Conservation (phyloP, 2,797 vertebrate species). For the Spinus olivaceus region DNA sequence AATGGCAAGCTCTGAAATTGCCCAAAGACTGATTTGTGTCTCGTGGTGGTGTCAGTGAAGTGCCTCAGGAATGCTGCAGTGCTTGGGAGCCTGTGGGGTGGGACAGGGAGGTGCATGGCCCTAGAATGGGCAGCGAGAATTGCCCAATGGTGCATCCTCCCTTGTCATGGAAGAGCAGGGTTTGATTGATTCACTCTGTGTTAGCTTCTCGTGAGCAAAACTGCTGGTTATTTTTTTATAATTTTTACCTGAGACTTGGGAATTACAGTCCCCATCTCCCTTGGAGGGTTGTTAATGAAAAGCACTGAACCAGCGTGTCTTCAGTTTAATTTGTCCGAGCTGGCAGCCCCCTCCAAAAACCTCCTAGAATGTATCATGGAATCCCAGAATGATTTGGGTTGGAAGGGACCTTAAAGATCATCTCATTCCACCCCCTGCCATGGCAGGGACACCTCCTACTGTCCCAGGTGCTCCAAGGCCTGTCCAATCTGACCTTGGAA, state of each 20-base stretch:
- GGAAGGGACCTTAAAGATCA: background rate
- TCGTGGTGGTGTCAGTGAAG: rapidly evolving
- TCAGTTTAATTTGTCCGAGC: conserved; percentile 57
- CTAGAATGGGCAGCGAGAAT: rapidly evolving
- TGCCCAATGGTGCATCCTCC: background rate
- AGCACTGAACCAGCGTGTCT: conserved; percentile 61
- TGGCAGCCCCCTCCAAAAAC: background rate
- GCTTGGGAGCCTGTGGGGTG: background rate
- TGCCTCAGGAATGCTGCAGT: background rate
- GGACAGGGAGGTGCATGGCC: background rate
- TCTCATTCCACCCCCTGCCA: rapidly evolving
- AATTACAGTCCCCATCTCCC: background rate
- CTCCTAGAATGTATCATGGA: background rate
- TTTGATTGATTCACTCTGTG: conserved; percentile 52
- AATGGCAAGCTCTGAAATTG: background rate
- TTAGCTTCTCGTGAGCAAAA: conserved; percentile 6
- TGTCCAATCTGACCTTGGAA: rapidly evolving
- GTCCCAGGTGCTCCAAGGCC: rapidly evolving
- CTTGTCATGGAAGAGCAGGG: background rate
- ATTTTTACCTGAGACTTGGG: conserved; percentile 13
- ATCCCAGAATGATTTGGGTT: background rate
- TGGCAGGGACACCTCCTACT: background rate
- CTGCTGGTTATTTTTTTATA: background rate
- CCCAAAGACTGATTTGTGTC: background rate
- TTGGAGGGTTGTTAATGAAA: conserved; percentile 59